Evolutionary conservation across 2,797 vertebrate species (phyloP).

Genomic region (Amblyopsis hoosieri): DNA sequence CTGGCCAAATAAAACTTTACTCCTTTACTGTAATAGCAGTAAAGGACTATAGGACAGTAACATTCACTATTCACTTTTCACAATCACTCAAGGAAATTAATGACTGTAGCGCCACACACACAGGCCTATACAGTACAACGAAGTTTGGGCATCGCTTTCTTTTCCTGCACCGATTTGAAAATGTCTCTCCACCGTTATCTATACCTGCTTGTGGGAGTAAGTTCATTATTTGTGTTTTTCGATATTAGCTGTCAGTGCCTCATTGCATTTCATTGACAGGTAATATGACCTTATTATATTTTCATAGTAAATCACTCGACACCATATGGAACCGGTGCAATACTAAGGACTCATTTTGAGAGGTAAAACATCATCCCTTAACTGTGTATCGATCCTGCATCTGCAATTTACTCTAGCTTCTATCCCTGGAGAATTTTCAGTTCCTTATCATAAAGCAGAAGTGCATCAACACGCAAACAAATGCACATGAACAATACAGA

Average conservation of each 20-base stretch:
- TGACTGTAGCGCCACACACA: too few species aligned
- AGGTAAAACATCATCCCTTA: constrained; percentile 66
- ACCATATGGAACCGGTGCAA: constrained; percentile 26
- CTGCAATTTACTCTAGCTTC: constrained; percentile 62
- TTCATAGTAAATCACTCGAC: constrained; percentile 51
- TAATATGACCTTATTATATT: constrained; percentile 43
- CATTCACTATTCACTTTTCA: too few species aligned
- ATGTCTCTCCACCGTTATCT: too few species aligned
- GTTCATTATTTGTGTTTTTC: too few species aligned
- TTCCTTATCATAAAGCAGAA: constrained; percentile 16
- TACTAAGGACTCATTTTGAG: constrained; percentile 63
- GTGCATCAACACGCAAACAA: constrained; percentile 9
- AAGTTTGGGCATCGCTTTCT: too few species aligned
- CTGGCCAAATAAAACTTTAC: too few species aligned
- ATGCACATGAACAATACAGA: background rate
- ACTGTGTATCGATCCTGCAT: constrained; percentile 79
- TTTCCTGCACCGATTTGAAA: too few species aligned
- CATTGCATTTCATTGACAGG: constrained; percentile 37
- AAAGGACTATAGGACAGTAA: too few species aligned
- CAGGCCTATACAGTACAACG: too few species aligned
- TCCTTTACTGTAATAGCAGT: too few species aligned
- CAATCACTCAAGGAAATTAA: too few species aligned
- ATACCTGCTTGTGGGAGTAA: too few species aligned
- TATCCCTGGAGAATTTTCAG: constrained; percentile 53
- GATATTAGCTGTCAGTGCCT: constrained; percentile 19